phyloP scores from a whole-genome alignment of 2,888 invertebrate genomes.

The Hydrotaea cyrtoneurina region DNA sequence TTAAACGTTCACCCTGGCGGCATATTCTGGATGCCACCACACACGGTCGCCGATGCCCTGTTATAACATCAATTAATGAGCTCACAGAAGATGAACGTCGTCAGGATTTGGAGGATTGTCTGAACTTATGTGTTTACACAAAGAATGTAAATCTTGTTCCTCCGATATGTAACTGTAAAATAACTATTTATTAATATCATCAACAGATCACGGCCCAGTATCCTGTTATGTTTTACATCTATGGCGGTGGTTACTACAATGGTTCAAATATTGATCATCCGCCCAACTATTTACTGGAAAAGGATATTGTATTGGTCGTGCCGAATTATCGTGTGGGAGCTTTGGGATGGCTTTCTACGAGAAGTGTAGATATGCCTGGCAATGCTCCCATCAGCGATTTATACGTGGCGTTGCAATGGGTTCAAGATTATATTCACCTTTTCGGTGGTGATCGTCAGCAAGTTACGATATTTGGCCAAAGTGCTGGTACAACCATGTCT shows the following conservation, averaged over 20 bases:
- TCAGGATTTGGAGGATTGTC: constrained; percentile 78
- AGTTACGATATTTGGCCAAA: constrained; percentile 83
- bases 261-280: constrained; percentile 79
- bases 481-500: constrained; percentile 82
- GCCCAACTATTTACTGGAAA: constrained; percentile 80
- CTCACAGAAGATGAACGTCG: constrained; percentile 67
- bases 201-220: constrained; percentile 72
- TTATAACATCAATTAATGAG: constrained; percentile 58
- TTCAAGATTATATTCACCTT: constrained; percentile 80
- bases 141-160: constrained; percentile 74
- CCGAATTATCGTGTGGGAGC: constrained; percentile 82
- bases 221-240: constrained; percentile 81
- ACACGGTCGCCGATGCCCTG: constrained; percentile 78
- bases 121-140: constrained; percentile 78
- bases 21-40: constrained; percentile 73
- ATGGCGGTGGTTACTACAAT: constrained; percentile 80
- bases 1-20: constrained; percentile 74
- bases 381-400: constrained; percentile 83
- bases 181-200: neutral
- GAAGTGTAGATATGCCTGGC: constrained; percentile 81
- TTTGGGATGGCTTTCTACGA: constrained; percentile 82
- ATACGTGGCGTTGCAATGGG: constrained; percentile 82
- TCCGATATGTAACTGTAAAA: neutral
- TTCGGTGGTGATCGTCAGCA: constrained; percentile 82
- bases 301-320: constrained; percentile 81